Evolutionary conservation across 2,888 invertebrate species (phyloP), one percentile per base, ranked within the genome.

Genomic region (Palloptera scutellata): DNA sequence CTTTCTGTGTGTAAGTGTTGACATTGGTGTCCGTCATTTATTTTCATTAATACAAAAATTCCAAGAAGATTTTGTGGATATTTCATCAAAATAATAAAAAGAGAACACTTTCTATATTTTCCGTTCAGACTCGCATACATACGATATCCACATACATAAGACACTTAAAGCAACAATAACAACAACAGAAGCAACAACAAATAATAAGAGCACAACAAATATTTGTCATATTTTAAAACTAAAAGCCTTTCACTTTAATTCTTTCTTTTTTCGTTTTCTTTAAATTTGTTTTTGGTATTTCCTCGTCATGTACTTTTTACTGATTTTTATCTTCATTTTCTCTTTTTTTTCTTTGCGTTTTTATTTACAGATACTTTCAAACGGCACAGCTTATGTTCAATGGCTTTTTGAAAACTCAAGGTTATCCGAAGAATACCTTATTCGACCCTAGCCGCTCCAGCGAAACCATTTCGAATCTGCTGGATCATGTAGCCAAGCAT

Each of bases 351-450:
- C 3, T 62, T 48, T 61, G 53, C 40, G 51, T 55, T 41, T 64
- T 12, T 63, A 17, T 43, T 73, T 75, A 66, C 84, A 92, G 92
- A 78, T 93, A 93, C 81, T 82, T 92, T 64, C 83, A 88, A 45
- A 91, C 91, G 0, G 88, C 86, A 0, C 91, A 92, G 74, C 89
- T 90, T 78, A 87, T 94, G 76, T 87, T 91, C 51, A 94, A 94
- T 84, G 89, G 90, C 57, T 91, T 92, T 83, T 85, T 94, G 3
- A 91, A 92, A 79, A 86, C 90, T 19, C 92, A 92, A 81, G 93
- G 92, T 62, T 88, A 91, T 64, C 92, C 93, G 0, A 91, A 92
- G 79, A 85, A 86, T 53, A 89, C 89, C 0, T 87, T 90, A 77
- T 90, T 94, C 78, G 90, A 93, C 78, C 86, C 90, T 48, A 86